Evolutionary conservation across 2,888 invertebrate genomes (phyloP), one percentile per base, ranked within the genome.

Genomic region (Cheilosia grossa): DNA sequence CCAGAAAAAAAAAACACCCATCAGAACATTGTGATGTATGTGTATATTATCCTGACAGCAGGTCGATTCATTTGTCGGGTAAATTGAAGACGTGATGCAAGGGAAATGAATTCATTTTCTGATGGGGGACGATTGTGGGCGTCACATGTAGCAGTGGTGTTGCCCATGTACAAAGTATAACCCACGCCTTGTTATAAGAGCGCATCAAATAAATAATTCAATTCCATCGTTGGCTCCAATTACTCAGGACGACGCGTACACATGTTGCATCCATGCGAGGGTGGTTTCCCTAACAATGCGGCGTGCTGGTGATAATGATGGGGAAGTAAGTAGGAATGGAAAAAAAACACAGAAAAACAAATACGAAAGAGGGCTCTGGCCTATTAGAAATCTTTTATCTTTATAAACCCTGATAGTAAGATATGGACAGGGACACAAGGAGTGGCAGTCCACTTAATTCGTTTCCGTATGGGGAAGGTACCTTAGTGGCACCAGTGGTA

Each of bases 81-180:
- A 82, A 82, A 82, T 82, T 82, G 77, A 82, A 72, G 72, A 82
- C 82, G 82, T 82, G 82, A 77, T 82, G 72, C 82, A 82, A 58
- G 37, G 72, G 78, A 78, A 82, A 78, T 82, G 66, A 66, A 82
- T 64, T 82, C 64, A 53, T 70, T 82, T 70, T 66, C 59, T 51
- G 24, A 24, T 24, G 53, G 77, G 42, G n/a, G 19, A 21, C n/a
- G 51, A 53, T 49, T 70, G 27, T 37, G 49, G 51, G 33, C 15
- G 47, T 21, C 27, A 37, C 15, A 2, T 24, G 51, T 33, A 33
- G 33, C 33, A 64, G 47, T 17, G 21, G 17, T 61, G 24, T 19
- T 17, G 51, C 24, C 21, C 21, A 30, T 63, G 49, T 58, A 1
- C 5, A 27, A 27, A 27, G 30, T 9, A 30, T 27, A 47, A 37